These are phyloP conservation scores for Diorhabda sublineata DNA, from an alignment of 1,140 invertebrate species.

Conservation along the genomic window DNA sequence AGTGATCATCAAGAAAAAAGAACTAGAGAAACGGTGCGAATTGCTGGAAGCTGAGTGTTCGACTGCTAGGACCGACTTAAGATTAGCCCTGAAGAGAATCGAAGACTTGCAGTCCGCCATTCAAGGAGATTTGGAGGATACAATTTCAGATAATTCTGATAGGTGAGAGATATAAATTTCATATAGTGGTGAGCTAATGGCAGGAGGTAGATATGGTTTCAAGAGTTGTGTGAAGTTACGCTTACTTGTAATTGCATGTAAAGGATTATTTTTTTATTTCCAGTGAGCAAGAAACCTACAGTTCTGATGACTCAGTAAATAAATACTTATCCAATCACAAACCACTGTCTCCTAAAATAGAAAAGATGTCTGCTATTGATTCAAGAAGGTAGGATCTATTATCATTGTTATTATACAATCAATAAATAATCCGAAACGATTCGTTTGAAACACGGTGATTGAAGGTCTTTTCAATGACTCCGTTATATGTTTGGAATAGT, in stretches of 20 bases:
- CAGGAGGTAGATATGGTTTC: too few relatives aligned
- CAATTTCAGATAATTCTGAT: conserved; percentile 58
- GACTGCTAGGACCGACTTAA: conserved; percentile 65
- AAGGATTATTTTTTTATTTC: conserved; percentile 22
- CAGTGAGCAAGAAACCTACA: conserved; percentile 58
- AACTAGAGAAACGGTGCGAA: conserved; percentile 67
- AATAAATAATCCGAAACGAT: too few relatives aligned
- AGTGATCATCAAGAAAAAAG: conserved; percentile 61
- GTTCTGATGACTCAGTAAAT: conserved; percentile 58
- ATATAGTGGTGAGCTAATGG: not conserved
- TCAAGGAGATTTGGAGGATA: conserved; percentile 67
- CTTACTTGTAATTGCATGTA: too few relatives aligned
- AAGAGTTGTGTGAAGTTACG: too few relatives aligned
- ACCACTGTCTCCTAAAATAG: conserved; percentile 41
- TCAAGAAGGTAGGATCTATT: conserved; percentile 25
- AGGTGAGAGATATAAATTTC: conserved; percentile 47
- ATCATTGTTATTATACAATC: too few relatives aligned
- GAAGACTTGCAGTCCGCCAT: conserved; percentile 82
- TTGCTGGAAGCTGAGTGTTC: conserved; percentile 60
- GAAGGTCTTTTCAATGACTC: too few relatives aligned
- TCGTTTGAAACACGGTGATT: too few relatives aligned
- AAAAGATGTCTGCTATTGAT: conserved; percentile 31
- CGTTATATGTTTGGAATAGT: too few relatives aligned
- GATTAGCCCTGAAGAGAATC: conserved; percentile 76
- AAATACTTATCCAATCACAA: conserved; percentile 58